Base-by-base conservation (phyloP, 2,113 vertebrate genomes). In the Glaucomys volans region DNA sequence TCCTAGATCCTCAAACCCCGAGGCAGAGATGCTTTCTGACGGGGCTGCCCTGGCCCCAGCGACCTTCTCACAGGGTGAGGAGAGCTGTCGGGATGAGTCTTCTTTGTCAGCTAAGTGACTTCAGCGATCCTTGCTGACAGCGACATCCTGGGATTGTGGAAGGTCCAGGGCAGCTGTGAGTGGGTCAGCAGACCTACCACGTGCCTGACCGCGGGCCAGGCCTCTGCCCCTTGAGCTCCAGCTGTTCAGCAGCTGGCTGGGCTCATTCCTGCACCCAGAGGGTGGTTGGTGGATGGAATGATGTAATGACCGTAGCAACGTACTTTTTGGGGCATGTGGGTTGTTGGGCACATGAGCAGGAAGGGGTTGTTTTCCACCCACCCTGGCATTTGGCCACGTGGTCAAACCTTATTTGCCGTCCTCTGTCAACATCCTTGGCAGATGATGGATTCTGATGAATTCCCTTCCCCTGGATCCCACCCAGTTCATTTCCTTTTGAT, bases 11-110 rank as follows among this genome's bases (percentile, higher is more conserved):
- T 87, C 94, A 83, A 67, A 62, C 62, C 80, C 44, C 1, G 0
- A 92, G 85, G 89, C 74, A 83, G 62, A 87, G 67, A 87, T 59
- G 17, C 72, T 86, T 95, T 85, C 85, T 67, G 88, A 94, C 94
- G 54, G 52, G 64, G 37, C 89, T 83, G 79, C 75, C 66, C 91
- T 66, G 75, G 91, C 88, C 52, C 69, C 35, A 50, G 91, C 52
- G 52, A 50, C 88, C 92, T 92, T 81, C 80, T 44, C 28, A 80
- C 67, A 79, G 30, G 82, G 85, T 69, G 74, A 72, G 37, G 44
- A 92, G 74, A 92, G 47, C 84, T 90, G 88, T 62, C 92, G 54
- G 75, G 35, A 10, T 37, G 62, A 86, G 28, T 79, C 69, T 92
- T 28, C 85, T 30, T 40, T 67, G 30, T 52, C 17, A 64, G 74